Conservation (phyloP, 2,797 vertebrate species). For the Schizopygopsis pylzovi region DNA sequence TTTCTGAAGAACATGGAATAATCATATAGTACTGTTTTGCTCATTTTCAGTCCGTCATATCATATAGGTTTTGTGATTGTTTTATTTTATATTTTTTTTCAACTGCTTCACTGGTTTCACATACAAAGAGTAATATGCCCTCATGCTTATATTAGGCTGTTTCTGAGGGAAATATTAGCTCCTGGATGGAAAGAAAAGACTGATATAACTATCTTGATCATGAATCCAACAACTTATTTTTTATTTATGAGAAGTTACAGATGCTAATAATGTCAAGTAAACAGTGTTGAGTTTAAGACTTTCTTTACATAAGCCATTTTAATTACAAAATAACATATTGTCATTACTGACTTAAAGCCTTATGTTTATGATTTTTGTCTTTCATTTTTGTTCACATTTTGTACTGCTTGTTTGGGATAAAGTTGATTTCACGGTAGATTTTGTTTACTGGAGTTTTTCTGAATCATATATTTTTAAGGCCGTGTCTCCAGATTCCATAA, state of each 20-base stretch:
- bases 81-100: not conserved
- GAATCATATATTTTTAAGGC: conserved; percentile 70
- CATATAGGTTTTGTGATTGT: conserved; percentile 2
- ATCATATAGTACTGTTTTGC: conserved; percentile 19
- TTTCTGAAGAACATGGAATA: conserved; percentile 29
- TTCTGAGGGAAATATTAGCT: conserved; percentile 20
- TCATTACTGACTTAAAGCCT: conserved; percentile 17
- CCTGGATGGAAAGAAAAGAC: conserved; percentile 17
- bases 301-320: conserved; percentile 36
- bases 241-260: not conserved
- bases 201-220: not conserved
- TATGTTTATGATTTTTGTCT: conserved; percentile 8
- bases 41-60: conserved; percentile 8
- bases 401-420: conserved; percentile 47
- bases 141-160: conserved; percentile 33
- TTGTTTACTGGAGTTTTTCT: conserved; percentile 27
- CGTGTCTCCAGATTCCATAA: conserved; percentile 74
- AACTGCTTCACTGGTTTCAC: conserved; percentile 12
- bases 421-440: conserved; percentile 46
- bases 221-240: not conserved
- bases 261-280: conserved; percentile 7
- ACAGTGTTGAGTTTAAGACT: not conserved
- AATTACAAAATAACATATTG: not conserved
- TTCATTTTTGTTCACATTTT: conserved; percentile 38
- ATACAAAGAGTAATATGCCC: conserved; percentile 36